Base-by-base conservation (phyloP, 2,888 invertebrate species). In the Tholera decimalis region DNA sequence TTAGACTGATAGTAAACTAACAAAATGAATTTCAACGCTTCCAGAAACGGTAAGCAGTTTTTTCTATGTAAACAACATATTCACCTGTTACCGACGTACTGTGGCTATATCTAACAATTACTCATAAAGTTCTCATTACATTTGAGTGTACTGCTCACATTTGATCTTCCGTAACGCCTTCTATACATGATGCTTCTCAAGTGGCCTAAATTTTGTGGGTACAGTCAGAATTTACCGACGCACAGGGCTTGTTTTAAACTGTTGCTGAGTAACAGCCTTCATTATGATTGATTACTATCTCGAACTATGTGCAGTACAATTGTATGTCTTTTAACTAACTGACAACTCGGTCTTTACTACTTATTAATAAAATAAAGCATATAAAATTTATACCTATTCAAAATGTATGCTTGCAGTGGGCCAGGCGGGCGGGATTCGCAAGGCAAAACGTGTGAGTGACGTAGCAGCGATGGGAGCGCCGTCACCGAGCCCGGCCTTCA, bases 361-460 rank as follows among this genome's bases (percentile, higher is more conserved):
- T 15, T 8, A 15, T 1, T 11, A 3, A 26, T 22, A 22, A 43
- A 41, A 15, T 33, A 41, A 20, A 41, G 5, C 3, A 26, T 22
- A 18, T 3, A 15, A 58, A 28, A 24, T 28, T 9, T n/a, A 28
- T 49, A 15, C 1, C 15, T 11, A 39, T 28, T 39, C 4, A 11
- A 20, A 37, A 22, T 51, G 4, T 43, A 24, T 62, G 7, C 33
- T 89, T 89, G 13, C 71, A 94, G 95, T 94, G 73, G 89, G 89
- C 28, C 91, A 88, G 47, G 72, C 88, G 8, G 91, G 93, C 8
- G 95, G 94, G 30, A 90, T 93, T 47, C 94, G 96, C 53, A 97
- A 97, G 91, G 93, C 96, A 2, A 97, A 97, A 89, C 93, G 97
- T 51, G 97, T 97, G 15, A 97, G 97, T 83, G 97, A 97, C 93